phyloP scores from a whole-genome alignment of 2,113 vertebrate species.

The Glaucomys volans region DNA sequence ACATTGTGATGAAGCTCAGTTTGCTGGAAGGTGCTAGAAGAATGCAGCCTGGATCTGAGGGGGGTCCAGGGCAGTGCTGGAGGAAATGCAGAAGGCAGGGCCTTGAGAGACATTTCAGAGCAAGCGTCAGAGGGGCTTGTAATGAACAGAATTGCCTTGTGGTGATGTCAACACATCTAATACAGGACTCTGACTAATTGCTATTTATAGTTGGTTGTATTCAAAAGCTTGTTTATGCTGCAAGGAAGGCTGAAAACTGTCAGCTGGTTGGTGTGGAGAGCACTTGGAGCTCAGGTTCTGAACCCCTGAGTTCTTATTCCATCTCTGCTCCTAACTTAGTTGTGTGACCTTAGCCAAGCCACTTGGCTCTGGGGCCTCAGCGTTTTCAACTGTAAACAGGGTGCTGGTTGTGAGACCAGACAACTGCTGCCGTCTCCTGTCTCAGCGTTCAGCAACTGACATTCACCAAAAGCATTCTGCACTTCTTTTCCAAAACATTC shows the following conservation, averaged over 20 bases:
- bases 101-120: not conserved
- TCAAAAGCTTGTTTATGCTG: conserved; percentile 73
- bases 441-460: not conserved
- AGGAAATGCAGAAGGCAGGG: not conserved
- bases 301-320: not conserved
- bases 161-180: conserved; percentile 66
- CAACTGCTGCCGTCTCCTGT: not conserved
- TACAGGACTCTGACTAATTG: conserved; percentile 76
- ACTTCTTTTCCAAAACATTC: not conserved
- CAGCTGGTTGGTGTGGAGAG: conserved; percentile 40
- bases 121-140: not conserved
- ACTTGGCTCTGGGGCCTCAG: not conserved
- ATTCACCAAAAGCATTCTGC: not conserved
- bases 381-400: not conserved
- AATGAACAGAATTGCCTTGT: not conserved
- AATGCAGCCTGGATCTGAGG: not conserved
- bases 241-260: conserved; percentile 33
- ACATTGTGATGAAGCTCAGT: not conserved
- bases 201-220: conserved; percentile 78
- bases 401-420: too few relatives aligned
- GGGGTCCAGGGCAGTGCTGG: not conserved
- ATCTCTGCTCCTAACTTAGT: not conserved
- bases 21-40: not conserved
- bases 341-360: not conserved
- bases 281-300: not conserved